Evolutionary conservation across 2,888 invertebrate genomes (phyloP), one percentile per base, ranked within the genome.

Genomic region (Carterocephalus palaemon): DNA sequence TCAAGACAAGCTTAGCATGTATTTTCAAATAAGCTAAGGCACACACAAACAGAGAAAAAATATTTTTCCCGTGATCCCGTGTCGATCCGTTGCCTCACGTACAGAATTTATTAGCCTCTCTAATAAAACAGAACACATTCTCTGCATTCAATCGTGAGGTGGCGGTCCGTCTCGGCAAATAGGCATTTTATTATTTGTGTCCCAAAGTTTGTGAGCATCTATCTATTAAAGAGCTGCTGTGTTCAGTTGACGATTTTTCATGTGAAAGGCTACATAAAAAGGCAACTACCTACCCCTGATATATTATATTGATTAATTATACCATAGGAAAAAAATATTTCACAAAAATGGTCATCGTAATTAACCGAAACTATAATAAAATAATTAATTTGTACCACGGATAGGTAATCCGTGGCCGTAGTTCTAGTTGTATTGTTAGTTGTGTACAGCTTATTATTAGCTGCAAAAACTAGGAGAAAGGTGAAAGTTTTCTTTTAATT

Each of bases 41-140:
- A 32, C 20, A 39, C 19, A 32, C 20, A 39, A 51, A 52, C 51
- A 51, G 54, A 56, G 59, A 56, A 41, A 59, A 63, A 61, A 60
- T 67, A n/a, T 67, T 70, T 67, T 70, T 67, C 62, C 52, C 62
- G 59, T 65, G 65, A 64, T 64, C 59, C 54, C 64, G 62, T 64
- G 43, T 36, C 29, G 68, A 70, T 67, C 66, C 63, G 67, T 57
- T 59, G 66, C 54, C 64, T 67, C 82, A 83, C 82, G 82, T 81
- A 71, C 77, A 34, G 62, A 72, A 80, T 82, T 82, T 82, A 81
- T 80, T 75, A 72, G 73, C 67, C 64, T 66, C 65, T 64, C 70
- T 76, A 80, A 80, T 82, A 80, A 79, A 79, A 75, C 74, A 75
- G 73, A 75, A 80, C 76, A 79, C 75, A 76, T 74, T 75, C 73